phyloP scores from a whole-genome alignment of 2,113 vertebrate genomes.

The Campylorhamphus procurvoides region DNA sequence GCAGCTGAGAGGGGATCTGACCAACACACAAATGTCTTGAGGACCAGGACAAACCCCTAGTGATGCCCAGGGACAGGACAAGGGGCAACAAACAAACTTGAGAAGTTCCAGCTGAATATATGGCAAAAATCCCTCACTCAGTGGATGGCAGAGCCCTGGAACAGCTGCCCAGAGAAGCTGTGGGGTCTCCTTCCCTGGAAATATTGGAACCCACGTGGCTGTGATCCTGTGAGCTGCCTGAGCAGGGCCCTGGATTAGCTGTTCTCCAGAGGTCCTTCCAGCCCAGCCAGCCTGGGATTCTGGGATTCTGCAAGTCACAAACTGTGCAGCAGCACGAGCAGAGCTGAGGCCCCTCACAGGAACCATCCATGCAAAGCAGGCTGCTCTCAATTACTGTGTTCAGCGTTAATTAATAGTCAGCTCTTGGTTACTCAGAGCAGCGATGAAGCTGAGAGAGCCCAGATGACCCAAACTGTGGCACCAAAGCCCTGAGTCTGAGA shows the following conservation, averaged over 20 bases:
- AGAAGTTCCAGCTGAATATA: neutral
- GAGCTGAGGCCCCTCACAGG: accelerated
- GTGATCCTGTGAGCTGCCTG: neutral
- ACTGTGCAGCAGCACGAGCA: neutral
- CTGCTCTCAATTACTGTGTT: neutral
- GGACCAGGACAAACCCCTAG: neutral
- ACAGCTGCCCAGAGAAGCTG: neutral
- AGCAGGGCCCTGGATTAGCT: accelerated
- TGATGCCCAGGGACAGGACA: neutral
- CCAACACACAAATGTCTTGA: neutral
- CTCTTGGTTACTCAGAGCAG: neutral
- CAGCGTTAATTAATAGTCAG: neutral
- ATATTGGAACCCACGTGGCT: neutral
- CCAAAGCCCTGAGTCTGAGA: accelerated
- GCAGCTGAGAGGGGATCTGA: accelerated
- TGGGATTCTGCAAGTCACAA: neutral
- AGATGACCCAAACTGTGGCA: neutral
- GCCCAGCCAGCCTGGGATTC: neutral
- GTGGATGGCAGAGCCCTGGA: neutral
- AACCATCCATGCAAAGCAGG: neutral
- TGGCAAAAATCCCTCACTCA: accelerated
- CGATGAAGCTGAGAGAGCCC: neutral
- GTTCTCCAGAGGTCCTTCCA: neutral
- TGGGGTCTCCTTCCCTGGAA: neutral
- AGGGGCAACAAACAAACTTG: accelerated